Base-by-base conservation (phyloP, 1,140 invertebrate genomes). In the Apis laboriosa region DNA sequence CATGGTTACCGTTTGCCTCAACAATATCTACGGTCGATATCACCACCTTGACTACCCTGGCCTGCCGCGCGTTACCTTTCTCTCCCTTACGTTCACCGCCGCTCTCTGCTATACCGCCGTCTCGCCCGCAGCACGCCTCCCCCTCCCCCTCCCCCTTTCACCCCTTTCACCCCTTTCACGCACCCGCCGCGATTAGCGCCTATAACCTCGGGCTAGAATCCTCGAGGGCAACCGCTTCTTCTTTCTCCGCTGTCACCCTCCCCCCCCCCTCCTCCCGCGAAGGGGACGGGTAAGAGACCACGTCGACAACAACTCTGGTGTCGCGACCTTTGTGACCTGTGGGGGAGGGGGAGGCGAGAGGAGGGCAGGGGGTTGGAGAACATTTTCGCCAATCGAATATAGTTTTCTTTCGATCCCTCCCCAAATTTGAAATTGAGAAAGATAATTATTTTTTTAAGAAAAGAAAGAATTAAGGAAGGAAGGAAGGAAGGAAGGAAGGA, bases 1-100 rank as follows among this genome's bases (percentile, higher is more conserved):
- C 91, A 80, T 91, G 92, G 93, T 93, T 94, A 94, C 93, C 93
- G 89, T 93, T 93, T 86, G 90, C 87, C 93, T 92, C 92, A 94
- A 94, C 93, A 94, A 93, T 90, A 90, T 89, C 83, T 68, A 87
- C 86, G 92, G 91, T 94, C 93, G 93, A 94, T 94, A 94, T 89
- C 86, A 84, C 85, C 89, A 83, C 68, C 80, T 88, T 79, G 78
- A 67, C 84, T 86, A 86, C 84, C 77, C 56, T 79, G 49, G 34
- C 34, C 73, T 66, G 68, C 76, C 77, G 71, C 83, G 21, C 64
- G 67, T 64, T 66, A 74, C 72, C 72, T 74, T 74, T 43, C 53
- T 58, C 78, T 85, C 63, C 60, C 74, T 74, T 67, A 49, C 70
- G 56, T 70, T 68, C 34, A 53, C 61, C 12, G 43, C 58, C 28